These are phyloP conservation scores for Choreutis nemorana DNA, from an alignment of 2,888 invertebrate species.

Conservation along the genomic window DNA sequence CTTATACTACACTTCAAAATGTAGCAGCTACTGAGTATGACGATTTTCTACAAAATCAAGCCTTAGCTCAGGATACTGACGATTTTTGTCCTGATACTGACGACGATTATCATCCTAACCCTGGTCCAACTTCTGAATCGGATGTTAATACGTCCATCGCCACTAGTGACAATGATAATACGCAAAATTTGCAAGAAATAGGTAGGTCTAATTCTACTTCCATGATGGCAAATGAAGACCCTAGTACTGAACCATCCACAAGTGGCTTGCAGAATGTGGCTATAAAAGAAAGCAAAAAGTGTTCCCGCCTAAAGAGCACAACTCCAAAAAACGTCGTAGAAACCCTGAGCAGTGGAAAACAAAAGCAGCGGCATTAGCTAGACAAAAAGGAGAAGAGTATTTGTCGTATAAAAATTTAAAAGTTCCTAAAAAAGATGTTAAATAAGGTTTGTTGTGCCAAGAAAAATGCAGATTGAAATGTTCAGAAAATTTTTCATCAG, in stretches of 20 bases:
- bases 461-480: conserved; percentile 8
- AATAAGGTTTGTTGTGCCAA: conserved; percentile 8
- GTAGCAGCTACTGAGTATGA: conserved; percentile 6
- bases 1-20: conserved; percentile 7
- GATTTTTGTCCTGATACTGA: conserved; percentile 9
- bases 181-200: conserved; percentile 6
- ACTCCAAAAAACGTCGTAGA: conserved; percentile 10
- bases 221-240: too few relatives aligned
- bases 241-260: too few relatives aligned
- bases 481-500: conserved; percentile 7
- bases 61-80: conserved; percentile 4
- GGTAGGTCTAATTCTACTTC: conserved; percentile 6
- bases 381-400: conserved; percentile 8
- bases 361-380: conserved; percentile 8
- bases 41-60: conserved; percentile 7
- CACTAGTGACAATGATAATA: conserved; percentile 4
- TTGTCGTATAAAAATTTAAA: conserved; percentile 9
- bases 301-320: conserved; percentile 9
- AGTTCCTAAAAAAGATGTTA: conserved; percentile 7
- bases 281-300: too few relatives aligned
- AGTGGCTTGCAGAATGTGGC: too few relatives aligned
- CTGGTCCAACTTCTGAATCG: conserved; percentile 5
- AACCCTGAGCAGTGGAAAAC: conserved; percentile 7
- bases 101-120: conserved; percentile 7
- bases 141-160: conserved; percentile 6